phyloP scores from a whole-genome alignment of 2,888 invertebrate genomes.

The Phoenoteleia sp. region DNA sequence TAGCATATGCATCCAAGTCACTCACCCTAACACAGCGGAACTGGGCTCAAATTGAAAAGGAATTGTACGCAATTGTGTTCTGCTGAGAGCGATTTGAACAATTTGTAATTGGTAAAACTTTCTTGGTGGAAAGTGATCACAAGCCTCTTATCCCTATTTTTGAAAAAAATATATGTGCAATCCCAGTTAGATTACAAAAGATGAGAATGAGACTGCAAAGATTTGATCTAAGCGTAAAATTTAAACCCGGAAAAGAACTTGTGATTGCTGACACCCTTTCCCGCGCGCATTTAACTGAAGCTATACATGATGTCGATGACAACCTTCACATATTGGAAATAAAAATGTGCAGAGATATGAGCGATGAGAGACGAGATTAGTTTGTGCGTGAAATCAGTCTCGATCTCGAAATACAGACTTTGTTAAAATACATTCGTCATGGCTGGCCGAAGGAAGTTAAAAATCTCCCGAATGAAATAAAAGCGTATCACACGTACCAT shows the following conservation, averaged over 20 bases:
- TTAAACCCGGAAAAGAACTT: slow-evolving; percentile 67
- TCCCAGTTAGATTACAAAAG: slow-evolving; percentile 61
- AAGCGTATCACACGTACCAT: slow-evolving; percentile 57
- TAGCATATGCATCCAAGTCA: slow-evolving; percentile 73
- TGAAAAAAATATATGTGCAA: slow-evolving; percentile 27
- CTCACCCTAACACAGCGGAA: slow-evolving; percentile 59
- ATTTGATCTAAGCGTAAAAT: slow-evolving; percentile 61
- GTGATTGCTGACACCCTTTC: slow-evolving; percentile 71
- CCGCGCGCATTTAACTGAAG: slow-evolving; percentile 59
- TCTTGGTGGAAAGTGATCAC: slow-evolving; percentile 78
- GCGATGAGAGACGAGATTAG: slow-evolving; percentile 13
- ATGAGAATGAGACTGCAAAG: slow-evolving; percentile 67
- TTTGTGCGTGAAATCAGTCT: slow-evolving; percentile 56
- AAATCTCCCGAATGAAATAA: slow-evolving; percentile 57
- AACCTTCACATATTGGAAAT: slow-evolving; percentile 42
- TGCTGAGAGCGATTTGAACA: slow-evolving; percentile 69
- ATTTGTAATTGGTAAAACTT: slow-evolving; percentile 61
- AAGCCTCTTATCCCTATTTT: slow-evolving; percentile 70
- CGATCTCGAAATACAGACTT: slow-evolving; percentile 57
- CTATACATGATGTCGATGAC: slow-evolving; percentile 28
- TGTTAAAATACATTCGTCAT: slow-evolving; percentile 37
- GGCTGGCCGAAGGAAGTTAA: slow-evolving; percentile 64
- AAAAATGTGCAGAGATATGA: slow-evolving; percentile 36
- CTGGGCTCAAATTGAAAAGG: slow-evolving; percentile 71
- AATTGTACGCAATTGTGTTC: slow-evolving; percentile 66